Percentiles rank a stretch among this genome's conserved stretches.
These are phyloP conservation scores for Scomber japonicus DNA, from an alignment of 2,113 vertebrate genomes.

Conservation along the genomic window DNA sequence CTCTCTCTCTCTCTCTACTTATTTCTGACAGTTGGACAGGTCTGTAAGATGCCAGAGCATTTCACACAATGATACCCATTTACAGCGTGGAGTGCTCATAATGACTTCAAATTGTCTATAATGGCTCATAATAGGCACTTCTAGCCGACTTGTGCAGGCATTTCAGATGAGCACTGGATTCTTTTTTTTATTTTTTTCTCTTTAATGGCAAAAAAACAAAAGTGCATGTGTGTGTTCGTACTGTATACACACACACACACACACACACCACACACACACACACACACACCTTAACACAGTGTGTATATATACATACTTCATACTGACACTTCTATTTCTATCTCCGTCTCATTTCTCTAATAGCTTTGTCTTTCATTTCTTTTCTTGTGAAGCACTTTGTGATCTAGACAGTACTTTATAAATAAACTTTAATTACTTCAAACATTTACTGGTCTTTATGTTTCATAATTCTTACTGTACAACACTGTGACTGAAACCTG, in stretches of 20 bases:
- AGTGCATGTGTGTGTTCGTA: background rate
- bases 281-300: no score
- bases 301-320: no score
- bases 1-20: constrained; percentile 36
- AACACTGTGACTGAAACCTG: no score
- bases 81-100: constrained; percentile 66
- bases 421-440: no score
- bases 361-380: no score
- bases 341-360: no score
- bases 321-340: no score
- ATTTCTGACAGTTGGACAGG: constrained; percentile 74
- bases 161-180: constrained; percentile 36
- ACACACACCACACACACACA: no score
- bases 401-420: no score
- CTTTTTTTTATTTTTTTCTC: background rate
- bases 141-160: constrained; percentile 39
- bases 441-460: no score
- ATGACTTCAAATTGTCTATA: constrained; percentile 75
- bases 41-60: constrained; percentile 62
- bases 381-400: no score
- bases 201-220: background rate
- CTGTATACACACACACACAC: background rate
- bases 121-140: constrained; percentile 73
- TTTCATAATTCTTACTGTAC: no score
- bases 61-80: constrained; percentile 71